Conservation (phyloP, 2,797 vertebrate species). For the Paedocypris micromegethes region DNA sequence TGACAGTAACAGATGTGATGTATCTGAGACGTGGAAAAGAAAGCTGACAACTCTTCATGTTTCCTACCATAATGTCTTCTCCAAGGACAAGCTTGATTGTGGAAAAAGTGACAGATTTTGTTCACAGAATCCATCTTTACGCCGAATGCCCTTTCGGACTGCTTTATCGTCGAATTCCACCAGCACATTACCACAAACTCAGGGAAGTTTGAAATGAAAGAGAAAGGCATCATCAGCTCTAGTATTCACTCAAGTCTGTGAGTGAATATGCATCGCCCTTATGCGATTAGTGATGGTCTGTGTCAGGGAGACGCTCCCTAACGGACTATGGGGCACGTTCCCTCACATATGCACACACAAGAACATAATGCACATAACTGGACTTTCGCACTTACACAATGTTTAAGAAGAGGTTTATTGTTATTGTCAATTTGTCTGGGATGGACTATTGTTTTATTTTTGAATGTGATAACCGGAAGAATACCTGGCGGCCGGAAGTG, state of each 20-base stretch:
- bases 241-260: slow-evolving; percentile 8
- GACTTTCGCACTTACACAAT: no score
- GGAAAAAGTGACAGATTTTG: slow-evolving; percentile 40
- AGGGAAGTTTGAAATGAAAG: slow-evolving; percentile 25
- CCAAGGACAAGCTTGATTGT: slow-evolving; percentile 40
- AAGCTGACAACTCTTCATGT: neutral
- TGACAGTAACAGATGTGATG: slow-evolving; percentile 23
- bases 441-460: no score
- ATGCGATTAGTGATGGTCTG: slow-evolving; percentile 31
- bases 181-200: slow-evolving; percentile 22
- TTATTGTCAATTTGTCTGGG: no score
- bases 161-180: slow-evolving; percentile 2
- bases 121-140: slow-evolving; percentile 36
- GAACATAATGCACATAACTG: no score
- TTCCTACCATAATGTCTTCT: slow-evolving; percentile 33
- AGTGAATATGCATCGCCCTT: slow-evolving; percentile 6
- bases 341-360: no score
- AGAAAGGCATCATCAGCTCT: slow-evolving; percentile 20
- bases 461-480: no score
- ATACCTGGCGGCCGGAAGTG: no score
- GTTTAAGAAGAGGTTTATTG: no score
- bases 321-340: no score
- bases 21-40: neutral
- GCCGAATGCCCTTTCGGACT: slow-evolving; percentile 26
- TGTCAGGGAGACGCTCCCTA: no score